Conservation (phyloP, 2,797 vertebrate species). For the Chrosomus eos region DNA sequence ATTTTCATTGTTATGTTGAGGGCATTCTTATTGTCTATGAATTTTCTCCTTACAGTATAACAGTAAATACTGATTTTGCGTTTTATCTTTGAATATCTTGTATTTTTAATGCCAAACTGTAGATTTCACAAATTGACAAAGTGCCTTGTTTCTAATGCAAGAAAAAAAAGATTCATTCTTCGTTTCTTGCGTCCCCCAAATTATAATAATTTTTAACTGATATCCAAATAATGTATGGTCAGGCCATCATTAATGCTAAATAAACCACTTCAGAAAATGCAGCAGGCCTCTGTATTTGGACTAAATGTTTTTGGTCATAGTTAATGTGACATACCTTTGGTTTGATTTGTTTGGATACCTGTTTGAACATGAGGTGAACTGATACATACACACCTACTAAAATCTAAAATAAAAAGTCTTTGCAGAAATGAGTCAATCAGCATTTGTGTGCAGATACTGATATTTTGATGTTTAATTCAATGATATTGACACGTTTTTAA, state of each 20-base stretch:
- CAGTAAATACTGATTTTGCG: neutral
- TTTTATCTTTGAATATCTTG: neutral
- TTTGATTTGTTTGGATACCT: neutral
- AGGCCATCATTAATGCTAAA: neutral
- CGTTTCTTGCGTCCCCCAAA: no score
- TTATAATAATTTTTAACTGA: neutral
- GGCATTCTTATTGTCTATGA: neutral
- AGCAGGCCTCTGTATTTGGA: neutral
- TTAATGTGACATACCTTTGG: neutral
- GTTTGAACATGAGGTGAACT: neutral
- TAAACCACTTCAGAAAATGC: neutral
- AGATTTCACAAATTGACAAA: neutral
- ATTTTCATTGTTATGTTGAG: neutral
- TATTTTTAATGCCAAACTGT: neutral
- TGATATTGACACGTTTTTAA: neutral
- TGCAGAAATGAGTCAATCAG: neutral
- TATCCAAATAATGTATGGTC: neutral
- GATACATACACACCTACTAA: neutral
- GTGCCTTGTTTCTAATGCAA: neutral
- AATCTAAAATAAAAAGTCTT: neutral
- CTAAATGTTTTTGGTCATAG: neutral
- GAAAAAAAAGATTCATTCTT: neutral
- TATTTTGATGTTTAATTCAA: neutral
- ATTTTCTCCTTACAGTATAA: neutral
- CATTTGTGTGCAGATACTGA: slow-evolving; percentile 1